phyloP scores from a whole-genome alignment of 2,888 invertebrate species.

The Danaus chrysippus region DNA sequence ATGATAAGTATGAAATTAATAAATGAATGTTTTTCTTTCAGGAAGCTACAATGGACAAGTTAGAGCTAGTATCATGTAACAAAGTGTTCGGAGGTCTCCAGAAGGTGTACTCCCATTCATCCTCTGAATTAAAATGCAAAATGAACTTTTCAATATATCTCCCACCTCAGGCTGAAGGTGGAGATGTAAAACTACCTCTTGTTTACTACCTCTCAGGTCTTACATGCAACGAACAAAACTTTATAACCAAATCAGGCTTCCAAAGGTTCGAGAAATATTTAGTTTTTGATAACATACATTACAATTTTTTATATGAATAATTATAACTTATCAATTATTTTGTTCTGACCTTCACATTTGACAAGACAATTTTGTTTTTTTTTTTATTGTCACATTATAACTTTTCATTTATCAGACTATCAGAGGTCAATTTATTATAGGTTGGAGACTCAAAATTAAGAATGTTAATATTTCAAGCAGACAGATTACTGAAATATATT shows the following conservation, averaged over 20 bases:
- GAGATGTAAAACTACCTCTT: constrained; percentile 84
- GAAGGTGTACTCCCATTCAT: constrained; percentile 90
- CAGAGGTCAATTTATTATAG: background rate
- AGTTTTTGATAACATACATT: constrained; percentile 2
- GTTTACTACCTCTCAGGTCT: constrained; percentile 95
- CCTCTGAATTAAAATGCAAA: constrained; percentile 87
- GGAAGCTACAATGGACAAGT: constrained; percentile 61
- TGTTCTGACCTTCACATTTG: background rate
- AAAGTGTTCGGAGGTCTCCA: constrained; percentile 92
- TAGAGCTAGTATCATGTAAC: constrained; percentile 82
- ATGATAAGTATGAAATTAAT: background rate
- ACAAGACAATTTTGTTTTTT: background rate
- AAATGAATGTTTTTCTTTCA: constrained; percentile 13
- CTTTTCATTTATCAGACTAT: background rate
- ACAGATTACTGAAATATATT: too few species aligned
- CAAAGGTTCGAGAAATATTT: constrained; percentile 79
- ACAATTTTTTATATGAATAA: constrained; percentile 3
- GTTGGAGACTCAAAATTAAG: background rate
- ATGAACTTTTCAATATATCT: constrained; percentile 97
- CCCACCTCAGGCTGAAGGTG: constrained; percentile 85
- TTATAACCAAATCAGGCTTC: constrained; percentile 96
- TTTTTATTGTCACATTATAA: background rate
- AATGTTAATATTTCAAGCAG: background rate
- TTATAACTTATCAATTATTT: constrained; percentile 20
- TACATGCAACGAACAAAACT: constrained; percentile 96